Evolutionary conservation across 23 tunicate species (phyloP).

Genomic region (Trididemnum miniatum): DNA sequence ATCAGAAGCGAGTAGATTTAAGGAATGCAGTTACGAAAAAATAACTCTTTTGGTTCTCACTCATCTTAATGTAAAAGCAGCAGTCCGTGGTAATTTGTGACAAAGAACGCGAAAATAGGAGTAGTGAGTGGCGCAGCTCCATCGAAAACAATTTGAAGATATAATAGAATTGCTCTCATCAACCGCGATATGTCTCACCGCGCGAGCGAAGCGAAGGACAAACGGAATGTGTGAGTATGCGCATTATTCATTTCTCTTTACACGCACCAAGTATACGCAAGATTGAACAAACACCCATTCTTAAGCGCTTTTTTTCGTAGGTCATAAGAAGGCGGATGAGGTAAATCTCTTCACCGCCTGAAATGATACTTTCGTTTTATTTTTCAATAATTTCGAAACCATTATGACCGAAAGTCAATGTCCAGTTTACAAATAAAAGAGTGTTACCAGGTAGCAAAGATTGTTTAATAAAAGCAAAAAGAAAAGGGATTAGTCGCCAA

Average conservation of each 20-base stretch:
- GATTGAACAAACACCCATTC: constrained; percentile 8
- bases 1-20: too few relatives aligned
- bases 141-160: constrained; percentile 27
- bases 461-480: too few relatives aligned
- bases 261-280: background rate
- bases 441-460: too few relatives aligned
- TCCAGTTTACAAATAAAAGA: too few relatives aligned
- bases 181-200: background rate
- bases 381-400: background rate
- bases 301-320: background rate
- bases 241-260: background rate
- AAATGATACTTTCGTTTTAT: constrained; percentile 19
- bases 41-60: too few relatives aligned
- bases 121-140: background rate
- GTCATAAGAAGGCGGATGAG: background rate
- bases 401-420: background rate
- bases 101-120: constrained; percentile 23
- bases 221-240: background rate
- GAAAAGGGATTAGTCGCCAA: too few relatives aligned
- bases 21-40: too few relatives aligned
- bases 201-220: background rate
- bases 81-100: constrained; percentile 7
- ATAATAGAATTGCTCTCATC: constrained; percentile 32
- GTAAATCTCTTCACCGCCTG: background rate
- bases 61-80: too few relatives aligned